Evolutionary conservation across 2,888 invertebrate species (phyloP).

Genomic region (Epirrita christyi): DNA sequence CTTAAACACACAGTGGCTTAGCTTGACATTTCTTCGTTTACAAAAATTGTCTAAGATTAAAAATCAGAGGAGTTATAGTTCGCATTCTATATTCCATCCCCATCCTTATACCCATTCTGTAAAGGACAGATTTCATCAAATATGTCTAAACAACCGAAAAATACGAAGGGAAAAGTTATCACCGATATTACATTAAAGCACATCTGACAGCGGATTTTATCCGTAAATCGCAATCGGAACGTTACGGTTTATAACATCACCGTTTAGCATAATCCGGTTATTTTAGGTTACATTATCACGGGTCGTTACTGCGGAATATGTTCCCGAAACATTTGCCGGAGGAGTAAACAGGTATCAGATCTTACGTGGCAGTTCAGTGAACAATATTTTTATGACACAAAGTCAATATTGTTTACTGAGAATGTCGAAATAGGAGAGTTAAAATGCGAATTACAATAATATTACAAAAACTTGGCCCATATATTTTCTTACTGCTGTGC

Average conservation of each 20-base stretch:
- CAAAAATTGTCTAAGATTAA: too few species aligned
- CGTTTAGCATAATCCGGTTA: slow-evolving; percentile 30
- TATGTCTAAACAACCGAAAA: not conserved
- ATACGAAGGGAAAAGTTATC: not conserved
- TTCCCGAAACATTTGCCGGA: not conserved
- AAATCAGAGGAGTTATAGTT: too few species aligned
- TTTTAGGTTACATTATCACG: slow-evolving; percentile 18
- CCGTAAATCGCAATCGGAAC: not conserved
- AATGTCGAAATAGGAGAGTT: too few species aligned
- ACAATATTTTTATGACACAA: too few species aligned
- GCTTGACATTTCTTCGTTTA: too few species aligned
- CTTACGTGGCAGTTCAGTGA: not conserved
- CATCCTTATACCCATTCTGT: too few species aligned
- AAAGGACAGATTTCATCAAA: too few species aligned
- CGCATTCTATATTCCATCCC: too few species aligned
- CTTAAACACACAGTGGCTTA: too few species aligned
- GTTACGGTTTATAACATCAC: slow-evolving; percentile 22
- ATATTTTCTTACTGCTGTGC: too few species aligned
- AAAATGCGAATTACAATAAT: not conserved
- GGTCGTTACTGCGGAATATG: slow-evolving; percentile 15
- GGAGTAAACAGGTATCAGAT: not conserved
- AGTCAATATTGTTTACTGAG: too few species aligned
- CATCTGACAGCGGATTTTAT: not conserved
- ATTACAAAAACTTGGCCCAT: too few species aligned
- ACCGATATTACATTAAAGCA: not conserved